A percentile compares a stretch with the other conserved stretches of the same genome.
Evolutionary conservation across 2,888 invertebrate genomes (phyloP).

Genomic region (Liopterus haemorrhoidalis): DNA sequence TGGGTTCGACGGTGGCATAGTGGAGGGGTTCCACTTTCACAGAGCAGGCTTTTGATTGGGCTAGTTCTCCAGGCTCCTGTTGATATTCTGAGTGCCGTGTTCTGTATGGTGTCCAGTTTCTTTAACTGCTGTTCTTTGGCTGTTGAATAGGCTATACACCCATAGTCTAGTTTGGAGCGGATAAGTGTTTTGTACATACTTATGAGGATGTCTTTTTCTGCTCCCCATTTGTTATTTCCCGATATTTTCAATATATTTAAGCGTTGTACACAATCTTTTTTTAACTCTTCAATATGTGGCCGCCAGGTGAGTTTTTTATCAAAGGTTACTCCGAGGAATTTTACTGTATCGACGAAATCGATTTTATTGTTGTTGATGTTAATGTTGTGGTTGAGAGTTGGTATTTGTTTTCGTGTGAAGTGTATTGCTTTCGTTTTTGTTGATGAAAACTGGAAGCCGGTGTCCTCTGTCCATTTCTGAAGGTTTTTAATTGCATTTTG

Average conservation of each 20-base stretch:
- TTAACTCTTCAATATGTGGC: conserved; percentile 1
- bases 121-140: neutral
- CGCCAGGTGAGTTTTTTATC: conserved; percentile 3
- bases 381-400: too few species aligned
- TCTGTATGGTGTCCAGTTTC: neutral
- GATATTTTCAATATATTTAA: conserved; percentile 8
- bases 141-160: neutral
- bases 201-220: neutral
- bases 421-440: conserved; percentile 4
- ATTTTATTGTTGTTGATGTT: too few species aligned
- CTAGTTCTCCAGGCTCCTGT: conserved; percentile 7
- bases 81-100: neutral
- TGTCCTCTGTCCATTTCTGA: neutral
- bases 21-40: too few species aligned
- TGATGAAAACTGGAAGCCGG: neutral
- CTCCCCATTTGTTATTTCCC: conserved; percentile 6
- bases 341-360: neutral
- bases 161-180: conserved; percentile 1
- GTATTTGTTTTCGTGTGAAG: neutral
- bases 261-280: neutral
- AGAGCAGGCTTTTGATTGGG: conserved; percentile 1
- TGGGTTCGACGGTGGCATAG: too few species aligned
- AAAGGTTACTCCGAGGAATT: conserved; percentile 5
- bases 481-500: neutral
- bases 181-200: neutral